Conservation (phyloP, 2,797 vertebrate species). For the Cetoscarus ocellatus region DNA sequence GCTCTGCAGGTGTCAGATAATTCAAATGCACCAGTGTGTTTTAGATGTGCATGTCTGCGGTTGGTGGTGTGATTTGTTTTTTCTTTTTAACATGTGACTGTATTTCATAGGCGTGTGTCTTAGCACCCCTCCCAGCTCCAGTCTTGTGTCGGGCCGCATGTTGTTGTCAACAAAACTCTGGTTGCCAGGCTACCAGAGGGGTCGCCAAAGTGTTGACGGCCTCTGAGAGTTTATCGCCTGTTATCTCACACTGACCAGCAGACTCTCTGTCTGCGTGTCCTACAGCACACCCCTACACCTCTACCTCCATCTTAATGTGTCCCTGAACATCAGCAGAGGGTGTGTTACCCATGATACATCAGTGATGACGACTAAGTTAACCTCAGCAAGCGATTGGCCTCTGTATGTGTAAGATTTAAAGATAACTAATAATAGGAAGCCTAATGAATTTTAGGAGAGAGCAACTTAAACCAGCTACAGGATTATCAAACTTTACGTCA, state of each 20-base stretch:
- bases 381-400: too few species aligned
- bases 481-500: too few species aligned
- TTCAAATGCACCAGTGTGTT: conserved; percentile 20
- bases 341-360: conserved; percentile 2
- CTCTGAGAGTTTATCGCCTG: conserved; percentile 66
- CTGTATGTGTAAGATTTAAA: too few species aligned
- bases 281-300: background rate
- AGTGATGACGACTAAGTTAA: background rate
- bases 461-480: too few species aligned
- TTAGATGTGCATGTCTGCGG: conserved; percentile 18
- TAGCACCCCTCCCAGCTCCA: conserved; percentile 27
- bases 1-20: conserved; percentile 33
- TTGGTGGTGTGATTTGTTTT: conserved; percentile 23
- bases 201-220: conserved; percentile 52
- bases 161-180: conserved; percentile 78
- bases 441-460: too few species aligned
- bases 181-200: conserved; percentile 72
- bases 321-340: background rate
- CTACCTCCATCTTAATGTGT: background rate
- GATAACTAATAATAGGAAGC: too few species aligned
- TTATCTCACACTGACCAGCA: conserved; percentile 59
- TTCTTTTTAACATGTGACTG: conserved; percentile 22
- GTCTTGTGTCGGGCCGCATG: conserved; percentile 59
- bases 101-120: conserved; percentile 28
- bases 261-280: conserved; percentile 44